Evolutionary conservation across 2,797 vertebrate species (phyloP).

Genomic region (Sebastes alutus): DNA sequence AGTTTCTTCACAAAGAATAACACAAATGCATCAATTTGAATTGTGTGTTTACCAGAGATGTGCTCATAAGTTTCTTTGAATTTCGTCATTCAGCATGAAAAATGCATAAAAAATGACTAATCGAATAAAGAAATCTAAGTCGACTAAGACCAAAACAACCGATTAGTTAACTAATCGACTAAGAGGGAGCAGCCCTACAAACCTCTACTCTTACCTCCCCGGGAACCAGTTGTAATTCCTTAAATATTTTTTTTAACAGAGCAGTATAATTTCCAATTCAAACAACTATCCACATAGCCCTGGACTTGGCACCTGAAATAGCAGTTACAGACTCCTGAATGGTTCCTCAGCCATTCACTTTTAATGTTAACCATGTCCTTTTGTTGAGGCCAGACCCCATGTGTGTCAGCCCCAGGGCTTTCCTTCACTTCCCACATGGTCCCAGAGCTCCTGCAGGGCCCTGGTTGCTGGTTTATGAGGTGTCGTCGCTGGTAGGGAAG

Average conservation of each 20-base stretch:
- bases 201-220: background rate
- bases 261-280: background rate
- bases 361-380: background rate
- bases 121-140: no score
- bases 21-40: no score
- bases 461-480: background rate
- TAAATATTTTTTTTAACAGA: background rate
- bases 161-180: no score
- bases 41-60: no score
- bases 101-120: no score
- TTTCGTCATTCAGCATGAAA: no score
- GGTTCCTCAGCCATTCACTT: background rate
- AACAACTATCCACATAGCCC: background rate
- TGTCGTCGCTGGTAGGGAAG: background rate
- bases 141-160: no score
- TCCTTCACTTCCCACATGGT: background rate
- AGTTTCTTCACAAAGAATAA: no score
- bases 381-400: background rate
- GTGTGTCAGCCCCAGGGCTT: rapidly evolving
- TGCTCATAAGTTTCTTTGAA: no score
- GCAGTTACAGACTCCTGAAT: background rate
- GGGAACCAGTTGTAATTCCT: background rate
- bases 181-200: no score
- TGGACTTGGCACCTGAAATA: background rate
- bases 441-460: background rate